phyloP scores from a whole-genome alignment of 2,797 vertebrate species.

The Megalops cyprinoides region DNA sequence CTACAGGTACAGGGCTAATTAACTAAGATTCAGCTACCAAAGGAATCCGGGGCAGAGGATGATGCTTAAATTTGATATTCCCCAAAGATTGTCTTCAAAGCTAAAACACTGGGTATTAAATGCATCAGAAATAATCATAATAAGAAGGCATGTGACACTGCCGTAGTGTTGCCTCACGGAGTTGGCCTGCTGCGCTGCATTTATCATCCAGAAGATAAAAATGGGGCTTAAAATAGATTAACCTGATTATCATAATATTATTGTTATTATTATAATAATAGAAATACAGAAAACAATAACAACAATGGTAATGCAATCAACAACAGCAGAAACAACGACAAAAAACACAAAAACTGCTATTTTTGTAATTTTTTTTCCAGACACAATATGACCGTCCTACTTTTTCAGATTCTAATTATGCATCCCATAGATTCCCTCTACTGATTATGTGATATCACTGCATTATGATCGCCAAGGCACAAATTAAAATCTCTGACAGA shows the following conservation, averaged over 20 bases:
- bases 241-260: slow-evolving; percentile 37
- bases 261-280: slow-evolving; percentile 47
- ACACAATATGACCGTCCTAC: slow-evolving; percentile 49
- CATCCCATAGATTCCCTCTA: slow-evolving; percentile 41
- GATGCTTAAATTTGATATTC: slow-evolving; percentile 78
- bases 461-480: slow-evolving; percentile 62
- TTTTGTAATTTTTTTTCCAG: slow-evolving; percentile 29
- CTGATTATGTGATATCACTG: slow-evolving; percentile 57
- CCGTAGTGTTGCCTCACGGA: slow-evolving; percentile 60
- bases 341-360: slow-evolving; percentile 41
- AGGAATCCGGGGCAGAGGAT: slow-evolving; percentile 73
- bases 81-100: slow-evolving; percentile 79
- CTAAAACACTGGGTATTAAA: slow-evolving; percentile 76
- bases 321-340: slow-evolving; percentile 49
- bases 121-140: slow-evolving; percentile 73
- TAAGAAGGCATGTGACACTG: slow-evolving; percentile 69
- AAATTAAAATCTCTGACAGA: slow-evolving; percentile 81
- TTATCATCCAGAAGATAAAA: slow-evolving; percentile 37
- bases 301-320: slow-evolving; percentile 51
- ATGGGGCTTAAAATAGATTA: slow-evolving; percentile 47
- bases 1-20: slow-evolving; percentile 81
- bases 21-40: slow-evolving; percentile 77
- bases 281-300: slow-evolving; percentile 28
- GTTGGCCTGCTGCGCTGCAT: slow-evolving; percentile 35
- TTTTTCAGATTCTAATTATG: slow-evolving; percentile 56